Base-by-base conservation (phyloP, 2,888 invertebrate species). In the Zele albiditarsus region DNA sequence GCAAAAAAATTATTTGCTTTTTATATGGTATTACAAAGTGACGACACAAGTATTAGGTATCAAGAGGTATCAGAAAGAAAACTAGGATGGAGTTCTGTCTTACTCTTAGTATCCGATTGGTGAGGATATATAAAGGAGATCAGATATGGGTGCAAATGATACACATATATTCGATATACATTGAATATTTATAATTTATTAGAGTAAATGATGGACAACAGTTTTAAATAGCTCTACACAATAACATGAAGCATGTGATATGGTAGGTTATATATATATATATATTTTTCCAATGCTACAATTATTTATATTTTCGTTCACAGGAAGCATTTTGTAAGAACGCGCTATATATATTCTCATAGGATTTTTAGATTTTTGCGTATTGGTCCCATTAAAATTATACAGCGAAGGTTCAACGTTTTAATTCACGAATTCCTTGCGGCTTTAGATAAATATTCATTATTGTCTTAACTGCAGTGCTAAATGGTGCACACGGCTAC, bases 391-490 rank as follows among this genome's bases (percentile, higher is more conserved):
- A 46, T 71, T 69, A 73, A 77, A 76, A 78, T 60, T 74, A 76
- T 27, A 60, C 10, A 63, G 38, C 33, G 20, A 38, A 79, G 42
- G 57, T 27, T 62, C 71, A 71, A 71, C 31, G 74, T 75, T 74
- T 71, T 28, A 6, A n/a, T 74, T 28, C 58, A 73, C 75, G 75
- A 73, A 71, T 75, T 74, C 63, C 71, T 77, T 62, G 73, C 78
- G 77, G 33, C 3, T 63, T 63, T 20, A 38, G 6, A 33, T 85
- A 83, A 65, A 79, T 78, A 78, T 85, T 20, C n/a, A 84, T 85
- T 84, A 84, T 85, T 84, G 84, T 85, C 84, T 79, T 80, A 81
- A 79, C 80, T 85, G 84, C 85, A 84, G 84, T 81, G 82, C 80
- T 73, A 66, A 53, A 46, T 38, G 38, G 60, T 60, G 60, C 60